Conservation (phyloP, 2,113 vertebrate species). For the Cyprinodon brontotheroides region DNA sequence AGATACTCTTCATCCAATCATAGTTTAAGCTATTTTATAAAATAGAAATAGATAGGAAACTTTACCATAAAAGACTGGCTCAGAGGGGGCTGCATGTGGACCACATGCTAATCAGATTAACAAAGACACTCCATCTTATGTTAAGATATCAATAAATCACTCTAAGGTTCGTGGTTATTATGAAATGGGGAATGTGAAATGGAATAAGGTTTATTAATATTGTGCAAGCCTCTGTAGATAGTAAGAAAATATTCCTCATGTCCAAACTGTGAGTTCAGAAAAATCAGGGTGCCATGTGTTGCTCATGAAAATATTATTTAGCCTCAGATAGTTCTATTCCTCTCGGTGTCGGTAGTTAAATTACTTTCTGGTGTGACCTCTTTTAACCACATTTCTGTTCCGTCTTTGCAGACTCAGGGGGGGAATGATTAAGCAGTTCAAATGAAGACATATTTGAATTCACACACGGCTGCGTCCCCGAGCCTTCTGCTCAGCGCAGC, state of each 20-base stretch:
- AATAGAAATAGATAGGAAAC: background rate
- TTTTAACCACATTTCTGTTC: constrained; percentile 62
- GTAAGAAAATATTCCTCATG: background rate
- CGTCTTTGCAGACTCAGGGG: constrained; percentile 35
- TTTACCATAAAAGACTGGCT: too few relatives aligned
- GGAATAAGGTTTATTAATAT: background rate
- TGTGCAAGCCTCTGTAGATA: background rate
- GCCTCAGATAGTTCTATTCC: constrained; percentile 60
- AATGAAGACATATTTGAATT: constrained; percentile 74
- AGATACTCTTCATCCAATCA: background rate
- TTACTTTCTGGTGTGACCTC: constrained; percentile 66
- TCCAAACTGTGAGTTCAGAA: constrained; percentile 24
- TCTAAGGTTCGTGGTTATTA: background rate
- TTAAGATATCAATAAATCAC: too few relatives aligned
- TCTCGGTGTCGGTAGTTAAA: constrained; percentile 62
- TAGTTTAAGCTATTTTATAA: background rate
- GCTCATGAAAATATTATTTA: constrained; percentile 71
- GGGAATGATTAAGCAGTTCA: constrained; percentile 71
- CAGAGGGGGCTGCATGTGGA: too few relatives aligned
- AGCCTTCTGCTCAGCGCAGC: constrained; percentile 54
- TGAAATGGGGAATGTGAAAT: background rate
- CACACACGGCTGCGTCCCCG: constrained; percentile 41
- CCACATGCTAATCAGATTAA: too few relatives aligned
- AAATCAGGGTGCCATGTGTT: constrained; percentile 62
- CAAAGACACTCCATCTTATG: too few relatives aligned